Evolutionary conservation across 2,113 vertebrate species (phyloP), one percentile per base, ranked within the genome.

Genomic region (Paramormyrops kingsleyae): DNA sequence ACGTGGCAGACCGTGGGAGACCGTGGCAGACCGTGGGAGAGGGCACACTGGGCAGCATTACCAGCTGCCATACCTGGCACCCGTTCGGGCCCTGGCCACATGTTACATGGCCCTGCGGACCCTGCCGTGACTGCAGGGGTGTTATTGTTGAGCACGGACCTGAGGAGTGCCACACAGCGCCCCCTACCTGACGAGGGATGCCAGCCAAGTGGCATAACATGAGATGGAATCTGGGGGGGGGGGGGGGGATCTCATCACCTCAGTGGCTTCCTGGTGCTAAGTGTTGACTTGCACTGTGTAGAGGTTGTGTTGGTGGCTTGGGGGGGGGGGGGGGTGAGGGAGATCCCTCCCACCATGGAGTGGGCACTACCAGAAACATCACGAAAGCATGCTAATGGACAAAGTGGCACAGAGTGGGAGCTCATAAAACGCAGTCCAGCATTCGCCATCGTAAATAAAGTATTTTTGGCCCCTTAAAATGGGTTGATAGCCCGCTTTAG

Each of bases 381-480:
- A 89, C 17, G 62, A 87, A 80, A 42, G 89, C 87, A 89, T 83
- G 27, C 52, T 77, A 66, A 90, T 91, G 89, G 89, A 93, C 90
- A 47, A 90, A 92, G 88, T 91, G 86, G 56, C 91, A 87, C 91
- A 84, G 89, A 89, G n/a, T 90, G 80, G 91, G 90, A 89, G 77
- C 89, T 92, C 92, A 92, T 94, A 91, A 92, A 95, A 90, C 87
- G 91, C 91, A 92, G 62, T 59, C 90, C 62, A 90, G 90, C 83
- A 91, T 91, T 90, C 77, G 35, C 31, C 88, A 90, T 83, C 90
- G 87, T 92, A 94, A 94, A 93, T 90, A 93, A 91, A 90, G 70
- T 89, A 92, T 93, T 92, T 92, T 66, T 91, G 89, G 91, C 90
- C 91, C 77, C 91, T 77, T 91, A 91, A 93, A 92, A 89, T 90